Percentiles rank a stretch among this genome's conserved stretches.
Conservation (phyloP, 2,113 vertebrate species). For the Perccottus glenii region DNA sequence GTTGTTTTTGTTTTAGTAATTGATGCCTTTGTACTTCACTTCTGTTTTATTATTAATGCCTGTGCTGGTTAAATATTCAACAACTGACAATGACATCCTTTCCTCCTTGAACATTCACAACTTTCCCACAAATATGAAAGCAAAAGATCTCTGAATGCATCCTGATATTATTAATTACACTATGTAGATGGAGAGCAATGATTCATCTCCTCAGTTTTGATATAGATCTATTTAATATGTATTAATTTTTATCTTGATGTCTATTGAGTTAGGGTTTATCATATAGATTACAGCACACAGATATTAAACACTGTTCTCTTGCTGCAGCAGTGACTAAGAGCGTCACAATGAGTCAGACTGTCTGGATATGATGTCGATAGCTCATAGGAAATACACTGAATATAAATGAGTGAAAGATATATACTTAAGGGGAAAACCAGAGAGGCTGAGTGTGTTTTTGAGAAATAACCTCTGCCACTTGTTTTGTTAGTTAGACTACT, state of each 20-base stretch:
- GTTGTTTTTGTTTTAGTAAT: conserved; percentile 8
- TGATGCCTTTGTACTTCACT: conserved; percentile 7
- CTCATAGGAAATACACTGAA: neutral
- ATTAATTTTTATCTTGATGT: neutral
- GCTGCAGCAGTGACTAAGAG: neutral
- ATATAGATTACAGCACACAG: neutral
- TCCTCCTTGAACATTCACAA: neutral
- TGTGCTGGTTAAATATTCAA: conserved; percentile 14
- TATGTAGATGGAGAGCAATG: neutral
- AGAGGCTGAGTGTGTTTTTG: neutral
- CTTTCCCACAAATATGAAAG: conserved; percentile 18
- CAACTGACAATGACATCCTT: neutral
- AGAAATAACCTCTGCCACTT: no score
- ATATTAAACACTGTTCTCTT: neutral
- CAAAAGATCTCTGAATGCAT: conserved; percentile 30
- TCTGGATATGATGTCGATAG: neutral
- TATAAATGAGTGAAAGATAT: neutral
- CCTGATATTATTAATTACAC: neutral
- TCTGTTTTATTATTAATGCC: conserved; percentile 30
- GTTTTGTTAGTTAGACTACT: no score
- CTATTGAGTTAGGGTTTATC: neutral
- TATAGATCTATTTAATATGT: neutral
- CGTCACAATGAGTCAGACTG: no score
- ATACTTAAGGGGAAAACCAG: no score
- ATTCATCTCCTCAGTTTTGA: neutral